phyloP scores from a whole-genome alignment of 2,888 invertebrate genomes.

The Elysia crispata region DNA sequence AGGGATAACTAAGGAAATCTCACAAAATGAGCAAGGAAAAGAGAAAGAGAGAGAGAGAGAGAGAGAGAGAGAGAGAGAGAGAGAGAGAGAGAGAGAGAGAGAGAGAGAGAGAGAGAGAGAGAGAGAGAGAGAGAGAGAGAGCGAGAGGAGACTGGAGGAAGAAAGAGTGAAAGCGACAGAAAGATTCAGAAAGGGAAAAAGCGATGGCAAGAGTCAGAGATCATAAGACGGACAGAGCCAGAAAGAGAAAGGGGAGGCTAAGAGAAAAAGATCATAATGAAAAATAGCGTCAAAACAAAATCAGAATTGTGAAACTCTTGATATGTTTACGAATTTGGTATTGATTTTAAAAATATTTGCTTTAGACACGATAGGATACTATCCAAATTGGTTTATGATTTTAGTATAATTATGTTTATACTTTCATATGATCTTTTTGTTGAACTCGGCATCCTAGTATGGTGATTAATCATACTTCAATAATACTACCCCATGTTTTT shows the following conservation, averaged over 20 bases:
- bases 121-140: background rate
- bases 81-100: constrained; percentile 26
- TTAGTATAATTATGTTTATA: background rate
- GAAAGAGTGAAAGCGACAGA: background rate
- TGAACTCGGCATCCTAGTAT: too few relatives aligned
- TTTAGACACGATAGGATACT: too few relatives aligned
- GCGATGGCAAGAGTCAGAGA: background rate
- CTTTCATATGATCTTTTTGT: background rate
- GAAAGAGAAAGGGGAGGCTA: background rate
- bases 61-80: background rate
- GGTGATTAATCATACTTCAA: too few relatives aligned
- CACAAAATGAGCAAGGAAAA: too few relatives aligned
- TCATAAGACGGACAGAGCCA: background rate
- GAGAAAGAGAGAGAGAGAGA: too few relatives aligned
- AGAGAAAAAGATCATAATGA: background rate
- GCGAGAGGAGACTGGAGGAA: background rate
- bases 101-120: background rate
- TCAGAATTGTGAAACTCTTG: background rate
- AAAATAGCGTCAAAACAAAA: background rate
- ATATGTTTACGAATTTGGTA: background rate
- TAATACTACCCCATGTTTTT: too few relatives aligned
- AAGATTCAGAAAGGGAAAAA: too few relatives aligned
- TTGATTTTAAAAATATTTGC: too few relatives aligned
- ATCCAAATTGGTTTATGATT: background rate
- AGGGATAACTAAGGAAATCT: too few relatives aligned